Conservation (phyloP, 2,797 vertebrate genomes). For the Pteronotus mesoamericanus region DNA sequence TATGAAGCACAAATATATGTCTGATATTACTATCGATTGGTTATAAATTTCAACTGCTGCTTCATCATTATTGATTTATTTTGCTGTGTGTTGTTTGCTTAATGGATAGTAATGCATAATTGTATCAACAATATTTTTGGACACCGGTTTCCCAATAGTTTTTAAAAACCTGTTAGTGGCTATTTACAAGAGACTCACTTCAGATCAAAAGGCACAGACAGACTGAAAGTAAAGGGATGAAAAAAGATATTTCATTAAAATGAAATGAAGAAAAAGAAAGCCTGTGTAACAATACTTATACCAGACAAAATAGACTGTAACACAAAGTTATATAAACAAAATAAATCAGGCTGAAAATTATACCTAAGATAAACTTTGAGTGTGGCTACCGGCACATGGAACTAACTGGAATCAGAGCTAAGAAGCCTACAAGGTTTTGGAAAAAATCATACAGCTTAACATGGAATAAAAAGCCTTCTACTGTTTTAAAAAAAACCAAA, state of each 20-base stretch:
- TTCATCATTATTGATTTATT: constrained; percentile 5
- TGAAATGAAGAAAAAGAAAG: background rate
- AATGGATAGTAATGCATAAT: background rate
- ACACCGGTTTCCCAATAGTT: background rate
- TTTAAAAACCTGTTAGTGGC: background rate
- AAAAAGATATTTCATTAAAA: background rate
- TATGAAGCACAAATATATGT: background rate
- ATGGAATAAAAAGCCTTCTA: background rate
- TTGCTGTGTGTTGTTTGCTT: background rate
- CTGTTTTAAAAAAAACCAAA: background rate
- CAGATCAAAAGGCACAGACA: background rate
- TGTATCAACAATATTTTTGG: background rate
- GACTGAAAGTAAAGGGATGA: background rate
- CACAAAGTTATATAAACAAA: background rate
- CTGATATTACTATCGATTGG: background rate
- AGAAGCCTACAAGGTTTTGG: background rate
- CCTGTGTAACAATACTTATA: background rate
- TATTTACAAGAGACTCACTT: background rate
- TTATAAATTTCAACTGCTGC: background rate
- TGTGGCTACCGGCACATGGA: background rate
- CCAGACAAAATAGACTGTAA: background rate
- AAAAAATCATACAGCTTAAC: background rate
- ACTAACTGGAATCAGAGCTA: background rate
- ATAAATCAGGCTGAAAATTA: background rate
- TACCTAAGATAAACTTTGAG: background rate